Percentiles rank a stretch among this genome's conserved stretches.
Evolutionary conservation across 2,113 vertebrate species (phyloP).

Genomic region (Aptenodytes forsteri): DNA sequence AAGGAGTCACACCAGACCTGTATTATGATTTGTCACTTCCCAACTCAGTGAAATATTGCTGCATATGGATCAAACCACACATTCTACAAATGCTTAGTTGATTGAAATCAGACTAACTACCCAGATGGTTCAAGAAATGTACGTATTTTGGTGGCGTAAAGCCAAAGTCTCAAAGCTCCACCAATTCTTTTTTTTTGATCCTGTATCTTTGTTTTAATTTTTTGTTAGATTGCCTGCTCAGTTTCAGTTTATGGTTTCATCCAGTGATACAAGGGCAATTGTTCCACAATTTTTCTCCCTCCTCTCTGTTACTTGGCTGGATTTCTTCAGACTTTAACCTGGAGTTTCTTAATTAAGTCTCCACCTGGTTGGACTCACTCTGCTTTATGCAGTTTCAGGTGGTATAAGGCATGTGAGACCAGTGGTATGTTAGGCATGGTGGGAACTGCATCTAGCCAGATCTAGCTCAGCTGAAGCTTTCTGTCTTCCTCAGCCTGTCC

Average conservation of each 20-base stretch:
- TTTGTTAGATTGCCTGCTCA: not conserved
- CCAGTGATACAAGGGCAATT: not conserved
- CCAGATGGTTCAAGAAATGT: not conserved
- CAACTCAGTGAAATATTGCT: not conserved
- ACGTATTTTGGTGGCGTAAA: not conserved
- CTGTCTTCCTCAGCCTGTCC: not conserved
- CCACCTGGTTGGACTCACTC: not conserved
- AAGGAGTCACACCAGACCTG: not conserved
- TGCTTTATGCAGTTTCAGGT: not conserved
- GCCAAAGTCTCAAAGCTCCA: not conserved
- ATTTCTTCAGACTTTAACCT: not conserved
- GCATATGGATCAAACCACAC: not conserved
- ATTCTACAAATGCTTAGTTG: not conserved
- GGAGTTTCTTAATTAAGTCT: not conserved
- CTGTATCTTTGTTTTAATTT: not conserved
- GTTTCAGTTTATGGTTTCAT: not conserved
- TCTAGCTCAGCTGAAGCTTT: not conserved
- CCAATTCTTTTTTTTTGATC: accelerated
- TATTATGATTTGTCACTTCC: not conserved
- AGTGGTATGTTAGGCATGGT: not conserved
- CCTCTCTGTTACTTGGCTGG: not conserved
- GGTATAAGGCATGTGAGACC: not conserved
- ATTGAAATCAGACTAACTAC: not conserved
- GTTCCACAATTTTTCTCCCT: not conserved
- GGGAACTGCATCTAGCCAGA: not conserved